Evolutionary conservation across 1,140 invertebrate species (phyloP).

Genomic region (Agrypnia vestita): DNA sequence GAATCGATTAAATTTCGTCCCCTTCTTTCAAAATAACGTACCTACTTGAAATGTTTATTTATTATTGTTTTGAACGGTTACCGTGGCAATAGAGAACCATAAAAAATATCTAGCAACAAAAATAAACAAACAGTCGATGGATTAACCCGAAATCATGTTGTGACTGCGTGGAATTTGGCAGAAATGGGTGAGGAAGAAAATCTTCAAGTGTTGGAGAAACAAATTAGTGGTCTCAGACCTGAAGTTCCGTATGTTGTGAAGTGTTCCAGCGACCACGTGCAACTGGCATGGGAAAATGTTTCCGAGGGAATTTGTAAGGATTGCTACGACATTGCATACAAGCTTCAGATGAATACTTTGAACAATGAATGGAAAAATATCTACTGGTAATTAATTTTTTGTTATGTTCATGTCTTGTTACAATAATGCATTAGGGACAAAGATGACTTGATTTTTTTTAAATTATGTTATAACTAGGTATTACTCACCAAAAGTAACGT

Average conservation of each 20-base stretch:
- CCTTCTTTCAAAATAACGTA: too few relatives aligned
- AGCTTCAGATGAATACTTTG: slow-evolving; percentile 2
- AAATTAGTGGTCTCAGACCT: not conserved
- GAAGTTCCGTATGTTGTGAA: not conserved
- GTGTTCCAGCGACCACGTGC: slow-evolving; percentile 21
- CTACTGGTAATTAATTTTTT: slow-evolving; percentile 2
- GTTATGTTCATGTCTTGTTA: not conserved
- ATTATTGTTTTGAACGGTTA: slow-evolving; percentile 13
- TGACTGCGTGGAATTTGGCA: not conserved
- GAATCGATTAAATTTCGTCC: too few relatives aligned
- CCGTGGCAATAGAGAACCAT: not conserved
- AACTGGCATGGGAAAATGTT: slow-evolving; percentile 22
- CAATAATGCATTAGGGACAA: too few relatives aligned
- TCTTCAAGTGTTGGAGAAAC: not conserved
- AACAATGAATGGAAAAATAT: slow-evolving; percentile 15
- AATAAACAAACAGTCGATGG: not conserved
- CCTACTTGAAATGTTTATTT: not conserved
- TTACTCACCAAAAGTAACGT: too few relatives aligned
- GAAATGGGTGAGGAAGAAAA: slow-evolving; percentile 1
- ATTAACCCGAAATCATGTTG: not conserved
- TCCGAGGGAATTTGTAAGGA: not conserved
- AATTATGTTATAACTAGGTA: too few relatives aligned
- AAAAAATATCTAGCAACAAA: not conserved
- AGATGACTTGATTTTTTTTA: too few relatives aligned
- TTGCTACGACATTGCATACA: slow-evolving; percentile 10